Base-by-base conservation (phyloP, 1,140 invertebrate genomes). In the Tetramorium alpestre region DNA sequence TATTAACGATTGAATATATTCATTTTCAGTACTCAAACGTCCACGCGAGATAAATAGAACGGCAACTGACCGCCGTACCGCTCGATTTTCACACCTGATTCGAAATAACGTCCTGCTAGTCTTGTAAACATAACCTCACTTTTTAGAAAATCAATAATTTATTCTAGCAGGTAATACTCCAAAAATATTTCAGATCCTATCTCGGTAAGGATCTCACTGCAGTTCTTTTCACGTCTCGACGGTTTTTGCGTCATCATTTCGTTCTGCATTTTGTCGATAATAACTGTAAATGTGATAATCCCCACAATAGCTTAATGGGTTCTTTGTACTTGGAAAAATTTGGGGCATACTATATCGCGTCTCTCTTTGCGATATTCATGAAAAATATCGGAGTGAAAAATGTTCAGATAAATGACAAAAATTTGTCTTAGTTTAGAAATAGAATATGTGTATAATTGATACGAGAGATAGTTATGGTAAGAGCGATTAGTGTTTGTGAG, bases 71-170 rank as follows among this genome's bases (percentile, higher is more conserved):
- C n/a, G 4, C 0, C 13, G 8, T 60, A 38, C 10, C 25, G 16
- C 10, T 7, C n/a, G 3, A 65, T 73, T 75, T 16, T 54, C 65
- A 16, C 2, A 6, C 73, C 58, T 10, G 3, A 18, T 58, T 11
- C 3, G 16, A 60, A 69, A 49, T 22, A 25, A 58, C 18, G 65
- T 60, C 51, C 6, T 89, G 25, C 41, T 60, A 56, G 38, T 85
- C 80, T 90, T 91, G 90, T 93, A 93, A 94, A 94, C 94, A 95
- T 95, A 95, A 95, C 94, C 94, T 95, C 89, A 93, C 92, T 94
- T 89, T 87, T 41, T 44, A 73, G 93, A 94, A 95, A 95, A 95
- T 95, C 94, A 95, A 95, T 95, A 95, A 93, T 91, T 92, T 89
- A 91, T 90, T 89, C 77, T 81, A 70, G 33, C 58, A 47, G 7